Evolutionary conservation across 2,888 invertebrate genomes (phyloP).

Genomic region (Trypoxylon attenuatum): DNA sequence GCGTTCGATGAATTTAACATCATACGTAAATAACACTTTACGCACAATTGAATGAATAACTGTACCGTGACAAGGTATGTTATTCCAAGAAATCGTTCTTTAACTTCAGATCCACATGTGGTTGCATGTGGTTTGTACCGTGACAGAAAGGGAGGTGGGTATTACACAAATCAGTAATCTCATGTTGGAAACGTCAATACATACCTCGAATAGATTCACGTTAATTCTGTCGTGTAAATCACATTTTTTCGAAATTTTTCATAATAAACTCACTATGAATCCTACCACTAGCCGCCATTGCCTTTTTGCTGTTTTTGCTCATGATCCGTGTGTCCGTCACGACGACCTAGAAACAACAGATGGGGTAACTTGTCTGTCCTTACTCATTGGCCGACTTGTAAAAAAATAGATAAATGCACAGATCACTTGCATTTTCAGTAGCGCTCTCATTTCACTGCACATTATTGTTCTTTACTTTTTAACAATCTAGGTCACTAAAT

Average conservation of each 20-base stretch:
- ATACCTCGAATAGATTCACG: slow-evolving; percentile 48
- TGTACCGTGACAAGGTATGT: slow-evolving; percentile 13
- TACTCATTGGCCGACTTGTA: slow-evolving; percentile 12
- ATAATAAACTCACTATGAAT: slow-evolving; percentile 45
- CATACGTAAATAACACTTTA: background rate
- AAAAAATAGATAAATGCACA: slow-evolving; percentile 7
- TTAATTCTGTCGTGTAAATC: slow-evolving; percentile 44
- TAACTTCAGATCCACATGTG: slow-evolving; percentile 49
- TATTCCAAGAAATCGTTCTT: slow-evolving; percentile 23
- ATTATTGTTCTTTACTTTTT: too few species aligned
- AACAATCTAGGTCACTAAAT: too few species aligned
- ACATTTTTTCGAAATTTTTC: slow-evolving; percentile 60
- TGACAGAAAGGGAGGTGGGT: background rate
- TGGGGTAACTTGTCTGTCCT: slow-evolving; percentile 34
- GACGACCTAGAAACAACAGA: slow-evolving; percentile 47
- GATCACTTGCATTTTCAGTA: background rate
- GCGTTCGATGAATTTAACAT: background rate
- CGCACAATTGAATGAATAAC: background rate
- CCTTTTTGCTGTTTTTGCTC: slow-evolving; percentile 55
- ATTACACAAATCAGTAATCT: background rate
- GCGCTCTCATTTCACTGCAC: background rate
- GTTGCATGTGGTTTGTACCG: slow-evolving; percentile 32
- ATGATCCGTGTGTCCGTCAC: slow-evolving; percentile 48
- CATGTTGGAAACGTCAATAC: background rate
- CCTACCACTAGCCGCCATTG: slow-evolving; percentile 64